These are phyloP conservation scores for Corvus hawaiiensis DNA, from an alignment of 2,113 vertebrate genomes.

Conservation along the genomic window DNA sequence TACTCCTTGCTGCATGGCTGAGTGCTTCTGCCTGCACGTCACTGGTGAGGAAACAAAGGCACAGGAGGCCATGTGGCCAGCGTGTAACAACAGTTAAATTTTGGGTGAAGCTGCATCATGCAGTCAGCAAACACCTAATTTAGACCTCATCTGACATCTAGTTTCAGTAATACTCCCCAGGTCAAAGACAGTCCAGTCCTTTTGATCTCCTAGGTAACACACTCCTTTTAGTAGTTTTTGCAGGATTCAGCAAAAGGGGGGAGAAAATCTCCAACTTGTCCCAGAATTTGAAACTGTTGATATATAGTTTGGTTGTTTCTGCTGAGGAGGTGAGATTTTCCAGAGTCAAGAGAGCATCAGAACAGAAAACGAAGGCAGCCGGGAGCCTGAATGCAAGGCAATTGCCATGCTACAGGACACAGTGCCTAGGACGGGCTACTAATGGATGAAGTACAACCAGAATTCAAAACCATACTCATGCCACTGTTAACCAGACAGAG, in stretches of 20 bases:
- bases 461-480: neutral
- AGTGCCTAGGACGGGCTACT: neutral
- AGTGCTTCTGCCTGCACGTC: neutral
- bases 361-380: neutral
- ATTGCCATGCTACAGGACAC: neutral
- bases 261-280: neutral
- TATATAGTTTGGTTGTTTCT: neutral
- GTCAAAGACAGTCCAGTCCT: neutral
- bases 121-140: neutral
- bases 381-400: neutral
- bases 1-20: neutral
- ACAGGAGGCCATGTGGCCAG: accelerated
- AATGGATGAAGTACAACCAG: neutral
- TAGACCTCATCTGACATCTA: neutral
- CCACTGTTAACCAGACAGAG: neutral
- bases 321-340: neutral
- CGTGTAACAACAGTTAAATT: neutral
- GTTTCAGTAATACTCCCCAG: neutral
- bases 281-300: neutral
- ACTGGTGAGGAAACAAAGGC: neutral
- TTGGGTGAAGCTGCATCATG: neutral
- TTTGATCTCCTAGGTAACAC: neutral
- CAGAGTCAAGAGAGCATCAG: neutral
- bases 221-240: neutral
- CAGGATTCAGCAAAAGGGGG: neutral